phyloP scores from a whole-genome alignment of 2,113 vertebrate genomes.

The Collichthys lucidus region DNA sequence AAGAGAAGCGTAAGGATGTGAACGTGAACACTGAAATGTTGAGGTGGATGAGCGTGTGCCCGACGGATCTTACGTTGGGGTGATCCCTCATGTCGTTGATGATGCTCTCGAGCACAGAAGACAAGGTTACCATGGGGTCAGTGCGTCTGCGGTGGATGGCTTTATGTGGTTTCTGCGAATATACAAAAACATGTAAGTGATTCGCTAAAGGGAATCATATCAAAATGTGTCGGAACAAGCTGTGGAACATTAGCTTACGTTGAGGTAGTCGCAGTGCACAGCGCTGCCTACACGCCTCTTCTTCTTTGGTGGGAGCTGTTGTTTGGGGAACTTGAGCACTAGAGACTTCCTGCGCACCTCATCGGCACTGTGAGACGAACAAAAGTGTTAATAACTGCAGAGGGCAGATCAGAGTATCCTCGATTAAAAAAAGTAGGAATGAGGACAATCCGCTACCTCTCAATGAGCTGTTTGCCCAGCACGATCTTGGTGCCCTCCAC shows the following conservation, averaged over 20 bases:
- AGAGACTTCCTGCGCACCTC: constrained; percentile 97
- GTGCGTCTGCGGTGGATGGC: constrained; percentile 97
- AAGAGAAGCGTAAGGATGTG: not conserved
- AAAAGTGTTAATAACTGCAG: not conserved
- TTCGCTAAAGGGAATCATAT: not conserved
- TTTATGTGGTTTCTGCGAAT: constrained; percentile 93
- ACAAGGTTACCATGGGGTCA: constrained; percentile 97
- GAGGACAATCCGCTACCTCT: constrained; percentile 86
- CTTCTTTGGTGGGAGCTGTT: constrained; percentile 97
- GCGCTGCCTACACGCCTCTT: constrained; percentile 95
- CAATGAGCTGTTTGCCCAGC: constrained; percentile 96
- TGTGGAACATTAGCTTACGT: constrained; percentile 83
- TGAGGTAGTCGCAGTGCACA: constrained; percentile 96
- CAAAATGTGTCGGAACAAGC: not conserved
- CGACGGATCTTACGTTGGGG: constrained; percentile 88
- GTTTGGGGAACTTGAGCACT: constrained; percentile 98
- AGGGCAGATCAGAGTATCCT: too few species aligned
- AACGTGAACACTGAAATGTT: not conserved
- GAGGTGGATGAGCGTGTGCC: not conserved
- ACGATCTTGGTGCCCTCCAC: constrained; percentile 99
- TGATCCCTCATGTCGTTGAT: constrained; percentile 98
- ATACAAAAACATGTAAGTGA: not conserved
- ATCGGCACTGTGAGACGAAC: constrained; percentile 87
- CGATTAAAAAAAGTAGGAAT: not conserved
- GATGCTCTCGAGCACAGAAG: constrained; percentile 95